phyloP scores from a whole-genome alignment of 2,888 invertebrate genomes.

The Nasonovia ribisnigri region DNA sequence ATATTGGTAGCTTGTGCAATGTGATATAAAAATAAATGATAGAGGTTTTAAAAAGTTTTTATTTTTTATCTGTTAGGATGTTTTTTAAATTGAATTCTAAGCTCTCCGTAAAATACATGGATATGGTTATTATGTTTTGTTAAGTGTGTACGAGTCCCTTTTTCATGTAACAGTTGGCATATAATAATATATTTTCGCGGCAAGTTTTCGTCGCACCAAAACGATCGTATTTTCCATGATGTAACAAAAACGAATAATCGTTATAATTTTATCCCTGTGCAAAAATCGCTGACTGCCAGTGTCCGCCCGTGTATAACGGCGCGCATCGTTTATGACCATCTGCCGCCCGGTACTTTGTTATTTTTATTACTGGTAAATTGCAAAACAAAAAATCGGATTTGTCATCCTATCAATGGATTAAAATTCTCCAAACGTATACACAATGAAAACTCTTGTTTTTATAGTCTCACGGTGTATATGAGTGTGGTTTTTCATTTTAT shows the following conservation, averaged over 20 bases:
- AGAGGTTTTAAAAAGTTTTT: not conserved
- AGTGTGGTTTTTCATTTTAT: slow-evolving; percentile 28
- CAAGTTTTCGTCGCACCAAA: not conserved
- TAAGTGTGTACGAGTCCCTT: not conserved
- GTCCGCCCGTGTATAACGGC: not conserved
- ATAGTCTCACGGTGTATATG: not conserved
- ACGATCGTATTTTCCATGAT: slow-evolving; percentile 20
- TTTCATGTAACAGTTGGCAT: not conserved
- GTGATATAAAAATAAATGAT: not conserved
- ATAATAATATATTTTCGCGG: not conserved
- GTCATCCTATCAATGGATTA: slow-evolving; percentile 22
- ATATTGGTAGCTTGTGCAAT: not conserved
- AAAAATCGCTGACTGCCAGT: slow-evolving; percentile 25
- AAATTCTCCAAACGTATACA: slow-evolving; percentile 19
- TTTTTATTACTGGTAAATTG: slow-evolving; percentile 46
- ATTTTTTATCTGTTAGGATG: not conserved
- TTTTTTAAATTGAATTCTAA: not conserved
- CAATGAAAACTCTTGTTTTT: slow-evolving; percentile 32
- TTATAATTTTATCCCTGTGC: slow-evolving; percentile 7
- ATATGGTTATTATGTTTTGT: slow-evolving; percentile 16
- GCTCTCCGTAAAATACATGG: not conserved
- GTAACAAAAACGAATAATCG: not conserved
- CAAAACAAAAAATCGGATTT: slow-evolving; percentile 54
- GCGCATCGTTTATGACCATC: not conserved
- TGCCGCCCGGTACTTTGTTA: slow-evolving; percentile 6